Percentiles rank a stretch among this genome's conserved stretches.
phyloP scores from a whole-genome alignment of 2,113 vertebrate genomes.

The Scomber japonicus region DNA sequence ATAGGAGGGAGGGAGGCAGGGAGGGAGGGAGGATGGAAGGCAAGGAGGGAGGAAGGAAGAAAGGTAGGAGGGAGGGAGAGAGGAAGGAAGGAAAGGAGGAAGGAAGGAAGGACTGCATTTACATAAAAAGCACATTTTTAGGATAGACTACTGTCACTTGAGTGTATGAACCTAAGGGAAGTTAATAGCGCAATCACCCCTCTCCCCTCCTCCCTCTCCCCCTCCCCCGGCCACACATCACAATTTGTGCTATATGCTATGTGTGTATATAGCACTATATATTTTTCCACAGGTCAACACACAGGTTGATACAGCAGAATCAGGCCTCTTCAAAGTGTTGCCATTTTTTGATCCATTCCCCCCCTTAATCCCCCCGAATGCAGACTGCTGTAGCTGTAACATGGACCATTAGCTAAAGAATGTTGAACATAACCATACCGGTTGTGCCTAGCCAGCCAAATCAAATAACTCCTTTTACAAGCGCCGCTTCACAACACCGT shows the following conservation, averaged over 20 bases:
- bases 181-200: conserved; percentile 32
- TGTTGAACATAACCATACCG: conserved; percentile 71
- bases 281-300: conserved; percentile 65
- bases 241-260: conserved; percentile 10
- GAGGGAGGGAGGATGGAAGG: too few species aligned
- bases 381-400: conserved; percentile 56
- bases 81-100: too few species aligned
- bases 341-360: conserved; percentile 52
- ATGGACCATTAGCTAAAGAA: conserved; percentile 77
- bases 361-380: conserved; percentile 38
- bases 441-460: conserved; percentile 68
- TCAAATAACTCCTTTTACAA: conserved; percentile 79
- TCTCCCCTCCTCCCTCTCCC: too few species aligned
- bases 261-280: conserved; percentile 15
- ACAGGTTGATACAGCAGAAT: conserved; percentile 56
- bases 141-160: not conserved
- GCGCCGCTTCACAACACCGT: conserved; percentile 56
- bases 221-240: too few species aligned
- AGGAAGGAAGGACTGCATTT: too few species aligned
- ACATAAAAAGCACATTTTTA: not conserved
- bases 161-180: conserved; percentile 15
- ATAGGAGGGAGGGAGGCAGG: too few species aligned
- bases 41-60: too few species aligned
- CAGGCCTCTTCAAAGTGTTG: conserved; percentile 48
- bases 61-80: too few species aligned